phyloP scores from a whole-genome alignment of 23 tunicate species.

The Corella eumyota region DNA sequence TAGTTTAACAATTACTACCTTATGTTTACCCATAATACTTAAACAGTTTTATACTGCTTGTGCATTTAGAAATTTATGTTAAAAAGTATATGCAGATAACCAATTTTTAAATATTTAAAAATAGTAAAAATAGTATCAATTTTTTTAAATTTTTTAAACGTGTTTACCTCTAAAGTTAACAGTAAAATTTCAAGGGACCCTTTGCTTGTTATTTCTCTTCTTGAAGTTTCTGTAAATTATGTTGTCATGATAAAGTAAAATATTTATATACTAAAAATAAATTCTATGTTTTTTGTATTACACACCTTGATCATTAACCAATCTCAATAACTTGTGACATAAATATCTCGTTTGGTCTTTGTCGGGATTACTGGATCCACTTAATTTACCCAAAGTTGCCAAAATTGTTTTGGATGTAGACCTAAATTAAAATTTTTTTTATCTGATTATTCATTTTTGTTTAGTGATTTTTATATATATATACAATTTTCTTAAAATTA shows the following conservation, averaged over 20 bases:
- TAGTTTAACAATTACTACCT: neutral
- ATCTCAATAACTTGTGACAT: conserved; percentile 63
- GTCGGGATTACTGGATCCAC: conserved; percentile 48
- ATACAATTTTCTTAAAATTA: no score
- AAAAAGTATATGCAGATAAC: neutral
- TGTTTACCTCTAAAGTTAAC: conserved; percentile 58
- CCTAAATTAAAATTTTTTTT: conserved; percentile 11
- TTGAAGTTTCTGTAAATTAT: conserved; percentile 43
- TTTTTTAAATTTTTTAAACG: no score
- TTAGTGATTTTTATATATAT: no score
- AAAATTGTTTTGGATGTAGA: conserved; percentile 44
- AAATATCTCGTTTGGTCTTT: conserved; percentile 73
- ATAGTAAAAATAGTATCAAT: no score
- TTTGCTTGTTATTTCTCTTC: conserved; percentile 66
- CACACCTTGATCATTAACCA: conserved; percentile 55
- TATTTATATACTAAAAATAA: neutral
- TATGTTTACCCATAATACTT: neutral
- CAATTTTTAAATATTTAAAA: neutral
- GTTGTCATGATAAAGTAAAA: neutral
- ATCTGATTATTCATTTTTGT: no score
- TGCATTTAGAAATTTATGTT: neutral
- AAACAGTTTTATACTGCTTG: neutral
- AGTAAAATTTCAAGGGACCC: conserved; percentile 50
- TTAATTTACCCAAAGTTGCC: conserved; percentile 34
- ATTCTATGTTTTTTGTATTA: neutral